Evolutionary conservation across 92 coral and sea anemone genomes (phyloP), one percentile per base, ranked within the genome.

Genomic region (Siderastrea siderea): DNA sequence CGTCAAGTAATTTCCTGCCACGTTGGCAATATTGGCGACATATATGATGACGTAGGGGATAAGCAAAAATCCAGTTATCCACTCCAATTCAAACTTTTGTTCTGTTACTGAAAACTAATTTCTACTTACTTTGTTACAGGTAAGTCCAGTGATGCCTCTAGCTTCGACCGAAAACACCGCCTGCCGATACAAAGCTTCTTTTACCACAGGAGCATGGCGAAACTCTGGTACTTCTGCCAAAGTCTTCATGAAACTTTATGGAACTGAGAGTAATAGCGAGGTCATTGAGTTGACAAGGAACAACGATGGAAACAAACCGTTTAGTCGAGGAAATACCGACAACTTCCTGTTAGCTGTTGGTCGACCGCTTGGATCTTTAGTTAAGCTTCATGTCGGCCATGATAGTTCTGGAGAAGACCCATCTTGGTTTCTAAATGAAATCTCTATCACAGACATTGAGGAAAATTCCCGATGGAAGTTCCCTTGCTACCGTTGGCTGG

Each of bases 341-440:
- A 87, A 92, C 47, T 94, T 94, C 60, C 73, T 94, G 43, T 52
- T 94, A 3, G 69, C 91, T 61, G 78, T 90, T 8, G 88, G 84
- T 4, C 87, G 77, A 45, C 68, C 77, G 44, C 83, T 94, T 54
- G 96, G 95, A 11, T 3, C 79, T 44, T 84, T 94, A 7, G 60
- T 61, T 8, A 84, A 75, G 3, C 49, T 94, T 47, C 53, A 49
- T 11, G 76, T 94, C 48, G 93, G 96, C 86, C 96, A 94, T 60
- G 96, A 94, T 43, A 84, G 85, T 68, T 64, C 81, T 26, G 95
- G 96, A 2, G 76, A 73, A 44, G 17, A 62, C 19, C 92, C 96
- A 7, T 91, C 96, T 19, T 94, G 96, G 96, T 94, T 88, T 79
- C 59, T 94, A 53, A 88, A 89, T 51, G 71, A 84, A 61, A 84